Evolutionary conservation across 2,888 invertebrate genomes (phyloP).

Genomic region (Parasteatoda lunata): DNA sequence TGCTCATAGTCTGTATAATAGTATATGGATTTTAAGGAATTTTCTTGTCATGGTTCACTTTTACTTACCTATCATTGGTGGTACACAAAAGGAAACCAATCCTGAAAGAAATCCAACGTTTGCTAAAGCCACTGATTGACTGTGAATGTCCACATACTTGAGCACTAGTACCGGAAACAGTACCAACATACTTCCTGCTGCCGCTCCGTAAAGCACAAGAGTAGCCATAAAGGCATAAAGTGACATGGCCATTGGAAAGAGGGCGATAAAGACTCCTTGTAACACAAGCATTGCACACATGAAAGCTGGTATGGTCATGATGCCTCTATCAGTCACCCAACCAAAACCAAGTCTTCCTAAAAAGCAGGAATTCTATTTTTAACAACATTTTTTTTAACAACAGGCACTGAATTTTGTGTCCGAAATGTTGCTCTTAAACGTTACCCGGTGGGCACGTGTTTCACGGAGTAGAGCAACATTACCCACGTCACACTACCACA

Average conservation of each 20-base stretch:
- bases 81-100: constrained; percentile 1
- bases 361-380: no score
- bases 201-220: constrained; percentile 14
- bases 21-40: no score
- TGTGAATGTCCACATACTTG: constrained; percentile 10
- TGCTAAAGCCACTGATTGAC: constrained; percentile 34
- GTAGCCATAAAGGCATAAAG: constrained; percentile 8
- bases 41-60: no score
- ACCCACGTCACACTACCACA: no score
- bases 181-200: constrained; percentile 18
- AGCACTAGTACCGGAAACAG: constrained; percentile 36
- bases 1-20: no score
- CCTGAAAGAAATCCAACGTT: constrained; percentile 36
- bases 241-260: constrained; percentile 6
- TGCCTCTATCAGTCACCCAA: constrained; percentile 14
- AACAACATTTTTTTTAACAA: no score
- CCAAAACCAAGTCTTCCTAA: constrained; percentile 4
- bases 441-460: no score
- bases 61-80: constrained; percentile 36
- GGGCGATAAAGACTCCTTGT: constrained; percentile 13
- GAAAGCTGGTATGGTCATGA: constrained; percentile 20
- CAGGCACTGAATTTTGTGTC: no score
- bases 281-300: constrained; percentile 8
- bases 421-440: no score
- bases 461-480: no score